Conservation (phyloP, 2,888 invertebrate species). For the Phytoseiulus persimilis region DNA sequence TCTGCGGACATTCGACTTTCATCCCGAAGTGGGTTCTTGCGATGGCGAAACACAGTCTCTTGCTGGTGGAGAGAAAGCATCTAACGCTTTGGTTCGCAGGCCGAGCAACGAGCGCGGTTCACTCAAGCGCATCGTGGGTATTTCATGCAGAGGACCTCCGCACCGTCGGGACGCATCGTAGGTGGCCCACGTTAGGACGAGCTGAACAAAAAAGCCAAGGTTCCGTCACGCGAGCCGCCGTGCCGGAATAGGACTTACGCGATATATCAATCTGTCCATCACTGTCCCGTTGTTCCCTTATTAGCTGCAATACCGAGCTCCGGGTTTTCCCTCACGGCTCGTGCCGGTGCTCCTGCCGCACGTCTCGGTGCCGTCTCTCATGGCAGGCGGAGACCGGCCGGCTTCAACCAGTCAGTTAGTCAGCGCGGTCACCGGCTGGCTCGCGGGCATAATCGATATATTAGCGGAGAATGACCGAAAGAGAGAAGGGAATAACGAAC, state of each 20-base stretch:
- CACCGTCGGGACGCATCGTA: too few species aligned
- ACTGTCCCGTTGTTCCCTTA: constrained; percentile 38
- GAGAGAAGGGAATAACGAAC: not conserved
- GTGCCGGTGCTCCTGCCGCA: not conserved
- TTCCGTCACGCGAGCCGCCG: not conserved
- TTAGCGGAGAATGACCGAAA: not conserved
- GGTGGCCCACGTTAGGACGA: too few species aligned
- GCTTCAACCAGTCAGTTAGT: not conserved
- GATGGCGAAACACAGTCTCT: too few species aligned
- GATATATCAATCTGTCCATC: constrained; percentile 37
- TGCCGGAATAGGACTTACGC: not conserved
- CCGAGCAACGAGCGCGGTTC: too few species aligned
- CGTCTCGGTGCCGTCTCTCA: not conserved
- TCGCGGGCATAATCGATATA: not conserved
- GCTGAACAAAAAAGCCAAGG: not conserved
- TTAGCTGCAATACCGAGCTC: constrained; percentile 11
- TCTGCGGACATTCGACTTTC: too few species aligned
- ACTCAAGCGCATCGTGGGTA: too few species aligned
- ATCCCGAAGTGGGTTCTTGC: too few species aligned
- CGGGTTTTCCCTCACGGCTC: not conserved
- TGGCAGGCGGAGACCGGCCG: not conserved
- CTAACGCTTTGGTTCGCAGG: too few species aligned
- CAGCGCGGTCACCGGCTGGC: not conserved
- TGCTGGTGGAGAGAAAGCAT: too few species aligned
- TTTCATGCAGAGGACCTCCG: too few species aligned